Percentiles rank a stretch among this genome's conserved stretches.
Evolutionary conservation across 2,888 invertebrate genomes (phyloP).

Genomic region (Oscheius onirici): DNA sequence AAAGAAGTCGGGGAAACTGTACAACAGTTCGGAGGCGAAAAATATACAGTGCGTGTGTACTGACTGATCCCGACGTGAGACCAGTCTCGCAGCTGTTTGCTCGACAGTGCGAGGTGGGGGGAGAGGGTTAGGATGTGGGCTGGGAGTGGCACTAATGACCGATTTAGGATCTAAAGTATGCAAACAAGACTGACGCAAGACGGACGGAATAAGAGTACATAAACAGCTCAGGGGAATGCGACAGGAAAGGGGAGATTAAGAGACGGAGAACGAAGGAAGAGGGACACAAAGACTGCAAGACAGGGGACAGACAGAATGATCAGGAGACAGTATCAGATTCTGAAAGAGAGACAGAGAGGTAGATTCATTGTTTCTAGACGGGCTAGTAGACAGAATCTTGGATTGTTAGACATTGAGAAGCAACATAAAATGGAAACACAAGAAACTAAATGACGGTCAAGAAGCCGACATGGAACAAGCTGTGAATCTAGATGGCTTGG

Average conservation of each 20-base stretch:
- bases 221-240: neutral
- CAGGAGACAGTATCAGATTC: no score
- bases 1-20: neutral
- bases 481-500: no score
- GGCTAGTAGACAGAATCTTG: no score
- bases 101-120: no score
- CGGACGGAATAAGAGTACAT: neutral
- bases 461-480: no score
- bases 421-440: no score
- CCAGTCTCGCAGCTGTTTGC: conserved; percentile 18
- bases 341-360: no score
- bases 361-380: no score
- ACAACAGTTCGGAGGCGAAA: neutral
- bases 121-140: neutral
- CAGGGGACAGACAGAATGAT: no score
- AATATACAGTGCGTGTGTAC: neutral
- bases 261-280: neutral
- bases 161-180: neutral
- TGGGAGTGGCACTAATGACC: neutral
- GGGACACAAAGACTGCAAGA: no score
- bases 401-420: no score
- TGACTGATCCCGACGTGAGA: neutral
- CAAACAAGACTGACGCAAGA: neutral
- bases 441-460: no score
- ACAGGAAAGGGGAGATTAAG: neutral